Evolutionary conservation across 2,888 invertebrate species (phyloP).

Genomic region (Cantharis lateralis): DNA sequence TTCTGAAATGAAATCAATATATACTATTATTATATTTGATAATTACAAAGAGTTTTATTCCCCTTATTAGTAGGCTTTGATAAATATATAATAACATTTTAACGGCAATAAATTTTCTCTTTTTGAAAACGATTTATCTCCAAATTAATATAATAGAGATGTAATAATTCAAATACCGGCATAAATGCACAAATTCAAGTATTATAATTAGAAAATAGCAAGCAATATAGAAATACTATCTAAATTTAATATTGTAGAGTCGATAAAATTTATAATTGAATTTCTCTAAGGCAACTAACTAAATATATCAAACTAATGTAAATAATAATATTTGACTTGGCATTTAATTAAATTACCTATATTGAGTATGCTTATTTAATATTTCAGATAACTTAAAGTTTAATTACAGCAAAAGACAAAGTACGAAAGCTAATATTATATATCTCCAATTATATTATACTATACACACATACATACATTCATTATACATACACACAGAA

Average conservation of each 20-base stretch:
- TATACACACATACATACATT: neutral
- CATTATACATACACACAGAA: too few species aligned
- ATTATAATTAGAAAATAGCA: neutral
- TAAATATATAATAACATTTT: neutral
- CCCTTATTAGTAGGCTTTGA: too few species aligned
- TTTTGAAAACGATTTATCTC: neutral
- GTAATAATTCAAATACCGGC: neutral
- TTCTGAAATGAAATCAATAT: too few species aligned
- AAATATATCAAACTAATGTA: neutral
- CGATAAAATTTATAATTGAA: neutral
- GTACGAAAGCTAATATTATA: neutral
- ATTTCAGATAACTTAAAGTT: neutral
- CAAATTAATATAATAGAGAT: neutral
- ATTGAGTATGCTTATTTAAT: neutral
- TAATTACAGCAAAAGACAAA: neutral
- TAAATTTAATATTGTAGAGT: neutral
- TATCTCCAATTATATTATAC: neutral
- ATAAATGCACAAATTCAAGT: neutral
- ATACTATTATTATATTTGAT: too few species aligned
- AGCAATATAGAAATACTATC: neutral
- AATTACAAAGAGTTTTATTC: too few species aligned
- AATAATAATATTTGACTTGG: neutral
- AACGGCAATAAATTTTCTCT: neutral
- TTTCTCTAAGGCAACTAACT: neutral
- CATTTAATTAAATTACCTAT: neutral